These are phyloP conservation scores for Cichlasoma orientale DNA, from an alignment of 2,797 vertebrate species.

Conservation along the genomic window DNA sequence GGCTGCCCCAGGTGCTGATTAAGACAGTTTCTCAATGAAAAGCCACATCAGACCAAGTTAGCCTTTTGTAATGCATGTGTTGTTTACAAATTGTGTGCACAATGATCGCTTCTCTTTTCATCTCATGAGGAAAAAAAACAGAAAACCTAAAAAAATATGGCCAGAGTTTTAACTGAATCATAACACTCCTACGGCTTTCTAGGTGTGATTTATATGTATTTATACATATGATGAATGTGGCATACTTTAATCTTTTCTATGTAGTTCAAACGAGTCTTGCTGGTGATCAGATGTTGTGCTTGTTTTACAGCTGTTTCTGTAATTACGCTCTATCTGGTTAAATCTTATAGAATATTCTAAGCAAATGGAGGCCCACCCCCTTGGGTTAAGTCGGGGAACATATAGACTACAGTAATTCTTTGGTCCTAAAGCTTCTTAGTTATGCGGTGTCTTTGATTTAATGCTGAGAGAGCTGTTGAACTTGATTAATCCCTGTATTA, in stretches of 20 bases:
- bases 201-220: not conserved
- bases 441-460: conserved; percentile 65
- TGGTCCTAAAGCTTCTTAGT: conserved; percentile 67
- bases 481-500: conserved; percentile 68
- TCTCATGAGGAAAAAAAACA: not conserved
- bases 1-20: conserved; percentile 63
- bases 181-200: not conserved
- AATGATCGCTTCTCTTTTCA: not conserved
- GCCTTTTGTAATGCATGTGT: conserved; percentile 16
- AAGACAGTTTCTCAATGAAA: conserved; percentile 51
- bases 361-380: conserved; percentile 11
- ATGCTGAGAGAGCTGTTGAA: conserved; percentile 67
- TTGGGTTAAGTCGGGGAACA: conserved; percentile 11
- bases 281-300: not conserved
- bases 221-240: not conserved
- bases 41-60: conserved; percentile 36
- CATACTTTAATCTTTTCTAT: not conserved
- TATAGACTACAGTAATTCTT: conserved; percentile 40
- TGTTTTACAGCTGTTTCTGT: not conserved
- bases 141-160: not conserved
- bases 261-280: not conserved
- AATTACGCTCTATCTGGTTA: not conserved
- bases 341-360: conserved; percentile 12
- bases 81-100: conserved; percentile 28
- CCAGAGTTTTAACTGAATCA: not conserved